Percentiles rank a stretch among this genome's conserved stretches.
These are phyloP conservation scores for Laupala kohalensis DNA, from an alignment of 1,140 invertebrate species.

Conservation along the genomic window DNA sequence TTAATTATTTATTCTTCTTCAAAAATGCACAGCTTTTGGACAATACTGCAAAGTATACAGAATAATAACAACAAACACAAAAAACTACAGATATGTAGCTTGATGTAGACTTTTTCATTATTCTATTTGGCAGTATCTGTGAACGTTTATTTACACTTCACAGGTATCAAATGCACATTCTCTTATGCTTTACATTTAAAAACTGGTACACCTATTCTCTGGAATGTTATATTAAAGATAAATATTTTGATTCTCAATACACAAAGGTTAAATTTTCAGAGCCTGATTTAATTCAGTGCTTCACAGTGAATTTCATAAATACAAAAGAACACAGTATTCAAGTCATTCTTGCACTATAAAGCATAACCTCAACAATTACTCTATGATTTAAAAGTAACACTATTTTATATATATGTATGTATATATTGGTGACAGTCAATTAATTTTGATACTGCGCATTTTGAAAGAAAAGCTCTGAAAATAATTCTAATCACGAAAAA, in stretches of 20 bases:
- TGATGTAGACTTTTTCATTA: not conserved
- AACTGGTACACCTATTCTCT: not conserved
- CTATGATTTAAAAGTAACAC: too few relatives aligned
- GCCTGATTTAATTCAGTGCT: too few relatives aligned
- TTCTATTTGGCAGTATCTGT: not conserved
- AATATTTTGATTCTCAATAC: too few relatives aligned
- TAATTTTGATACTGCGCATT: not conserved
- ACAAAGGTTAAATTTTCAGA: too few relatives aligned
- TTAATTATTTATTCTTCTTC: not conserved
- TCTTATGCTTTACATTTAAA: not conserved
- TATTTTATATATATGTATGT: too few relatives aligned
- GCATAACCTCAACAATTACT: too few relatives aligned
- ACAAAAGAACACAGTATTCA: too few relatives aligned
- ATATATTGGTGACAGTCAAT: too few relatives aligned
- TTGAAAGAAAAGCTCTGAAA: not conserved
- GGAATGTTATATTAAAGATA: too few relatives aligned
- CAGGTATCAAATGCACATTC: not conserved
- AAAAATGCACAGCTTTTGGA: conserved; percentile 1
- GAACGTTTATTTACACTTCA: not conserved
- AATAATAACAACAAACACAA: not conserved
- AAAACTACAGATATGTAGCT: conserved; percentile 5
- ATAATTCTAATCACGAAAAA: not conserved
- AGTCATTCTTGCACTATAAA: too few relatives aligned
- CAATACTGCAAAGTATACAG: not conserved
- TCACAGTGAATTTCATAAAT: too few relatives aligned